phyloP scores from a whole-genome alignment of 37 sponge, comb jelly and placozoan genomes.

The Cliona cf. orientalis region DNA sequence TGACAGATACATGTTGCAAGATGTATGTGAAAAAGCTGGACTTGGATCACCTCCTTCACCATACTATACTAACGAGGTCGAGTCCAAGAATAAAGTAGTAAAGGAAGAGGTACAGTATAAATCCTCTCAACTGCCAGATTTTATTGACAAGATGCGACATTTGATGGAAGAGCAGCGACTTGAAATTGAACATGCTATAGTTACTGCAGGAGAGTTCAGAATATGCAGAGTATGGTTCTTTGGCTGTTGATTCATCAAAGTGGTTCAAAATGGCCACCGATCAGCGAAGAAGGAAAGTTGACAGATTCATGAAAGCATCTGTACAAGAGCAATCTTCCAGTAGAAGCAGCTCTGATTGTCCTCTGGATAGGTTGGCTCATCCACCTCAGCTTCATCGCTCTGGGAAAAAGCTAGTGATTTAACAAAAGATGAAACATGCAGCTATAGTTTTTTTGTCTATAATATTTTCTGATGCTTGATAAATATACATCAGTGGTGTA shows the following conservation, averaged over 20 bases:
- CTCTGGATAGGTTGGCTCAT: background rate
- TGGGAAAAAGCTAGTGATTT: slow-evolving; percentile 10
- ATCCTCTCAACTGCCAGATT: slow-evolving; percentile 20
- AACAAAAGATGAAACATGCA: background rate
- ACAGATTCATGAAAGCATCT: slow-evolving; percentile 12
- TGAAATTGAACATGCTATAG: slow-evolving; percentile 12
- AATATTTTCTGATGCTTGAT: too few relatives aligned
- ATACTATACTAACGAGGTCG: slow-evolving; percentile 44
- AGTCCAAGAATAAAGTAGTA: slow-evolving; percentile 36
- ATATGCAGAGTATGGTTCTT: background rate
- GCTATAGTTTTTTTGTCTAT: too few relatives aligned
- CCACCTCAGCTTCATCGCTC: slow-evolving; percentile 3
- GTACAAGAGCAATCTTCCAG: background rate
- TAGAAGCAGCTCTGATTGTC: background rate
- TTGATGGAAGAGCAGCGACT: background rate
- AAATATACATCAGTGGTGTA: too few relatives aligned
- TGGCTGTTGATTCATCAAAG: background rate
- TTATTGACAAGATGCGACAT: slow-evolving; percentile 6
- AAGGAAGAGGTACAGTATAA: slow-evolving; percentile 15
- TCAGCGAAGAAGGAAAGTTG: background rate
- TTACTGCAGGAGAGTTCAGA: slow-evolving; percentile 10
- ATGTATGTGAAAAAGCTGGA: slow-evolving; percentile 26
- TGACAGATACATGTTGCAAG: background rate
- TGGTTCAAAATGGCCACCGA: slow-evolving; percentile 19
- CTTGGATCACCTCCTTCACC: slow-evolving; percentile 32